These are phyloP conservation scores for Aphelinus atriplicis DNA, from an alignment of 1,140 invertebrate species.

Conservation along the genomic window DNA sequence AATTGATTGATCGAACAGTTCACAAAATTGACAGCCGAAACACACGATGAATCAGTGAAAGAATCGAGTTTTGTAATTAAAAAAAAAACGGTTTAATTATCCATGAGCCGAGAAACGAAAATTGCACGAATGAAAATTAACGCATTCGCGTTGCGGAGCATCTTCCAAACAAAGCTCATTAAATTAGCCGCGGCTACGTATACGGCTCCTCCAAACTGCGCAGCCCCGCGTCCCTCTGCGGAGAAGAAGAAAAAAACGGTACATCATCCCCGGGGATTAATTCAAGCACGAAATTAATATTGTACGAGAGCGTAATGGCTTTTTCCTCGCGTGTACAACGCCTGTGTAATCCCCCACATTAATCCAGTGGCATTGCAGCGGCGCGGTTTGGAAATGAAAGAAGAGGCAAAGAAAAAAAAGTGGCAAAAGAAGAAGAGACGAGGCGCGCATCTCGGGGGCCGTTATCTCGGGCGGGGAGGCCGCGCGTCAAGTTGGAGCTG, in stretches of 20 bases:
- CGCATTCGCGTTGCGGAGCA: too few relatives aligned
- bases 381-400: not conserved
- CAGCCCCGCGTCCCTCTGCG: too few relatives aligned
- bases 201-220: too few relatives aligned
- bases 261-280: not conserved
- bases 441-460: not conserved
- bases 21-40: too few relatives aligned
- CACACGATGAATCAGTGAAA: too few relatives aligned
- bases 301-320: constrained; percentile 3
- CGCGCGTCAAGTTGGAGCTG: too few relatives aligned
- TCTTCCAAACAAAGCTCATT: not conserved
- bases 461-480: not conserved
- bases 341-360: constrained; percentile 13
- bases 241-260: too few relatives aligned
- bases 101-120: too few relatives aligned
- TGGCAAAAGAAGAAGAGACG: not conserved
- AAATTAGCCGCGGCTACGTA: not conserved
- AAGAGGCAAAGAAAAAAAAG: not conserved
- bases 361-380: constrained; percentile 11
- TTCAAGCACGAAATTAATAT: constrained; percentile 29
- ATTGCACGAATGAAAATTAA: too few relatives aligned
- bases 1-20: too few relatives aligned
- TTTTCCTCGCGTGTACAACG: not conserved
- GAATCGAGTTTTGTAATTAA: too few relatives aligned
- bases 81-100: too few relatives aligned